These are phyloP conservation scores for Dione juno DNA, from an alignment of 2,888 invertebrate species.

Conservation along the genomic window DNA sequence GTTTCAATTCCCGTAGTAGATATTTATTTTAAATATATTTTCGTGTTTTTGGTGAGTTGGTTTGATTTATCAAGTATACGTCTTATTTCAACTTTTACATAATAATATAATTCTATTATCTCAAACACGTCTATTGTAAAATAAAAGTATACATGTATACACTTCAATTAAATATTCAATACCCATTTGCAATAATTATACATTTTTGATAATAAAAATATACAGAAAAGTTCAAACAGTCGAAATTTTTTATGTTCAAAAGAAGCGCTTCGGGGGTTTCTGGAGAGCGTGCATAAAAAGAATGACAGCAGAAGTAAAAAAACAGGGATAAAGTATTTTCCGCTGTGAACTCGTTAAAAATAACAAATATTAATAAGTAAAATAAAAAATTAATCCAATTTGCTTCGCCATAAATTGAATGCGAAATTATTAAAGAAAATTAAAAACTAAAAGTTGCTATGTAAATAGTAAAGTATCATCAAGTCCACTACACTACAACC, in stretches of 20 bases:
- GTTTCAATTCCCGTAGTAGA: background rate
- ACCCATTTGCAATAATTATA: no score
- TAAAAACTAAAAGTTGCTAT: no score
- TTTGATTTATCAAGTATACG: no score
- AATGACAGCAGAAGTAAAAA: background rate
- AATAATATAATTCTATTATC: no score
- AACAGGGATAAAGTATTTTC: background rate
- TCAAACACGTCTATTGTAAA: background rate
- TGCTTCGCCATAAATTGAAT: background rate
- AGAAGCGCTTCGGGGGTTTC: background rate
- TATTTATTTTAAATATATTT: background rate
- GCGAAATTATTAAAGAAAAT: no score
- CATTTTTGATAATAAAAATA: background rate
- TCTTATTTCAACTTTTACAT: no score
- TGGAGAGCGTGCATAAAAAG: background rate
- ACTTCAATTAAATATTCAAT: background rate
- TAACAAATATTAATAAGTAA: background rate
- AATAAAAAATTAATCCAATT: background rate
- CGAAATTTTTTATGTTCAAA: conserved; percentile 8
- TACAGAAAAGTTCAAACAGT: background rate
- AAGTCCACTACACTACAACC: background rate
- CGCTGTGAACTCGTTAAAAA: background rate
- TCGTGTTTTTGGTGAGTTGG: no score
- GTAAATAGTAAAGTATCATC: no score
- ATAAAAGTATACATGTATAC: no score